These are phyloP conservation scores for Agonopterix alstromeriana DNA, from an alignment of 2,888 invertebrate species.

Conservation along the genomic window DNA sequence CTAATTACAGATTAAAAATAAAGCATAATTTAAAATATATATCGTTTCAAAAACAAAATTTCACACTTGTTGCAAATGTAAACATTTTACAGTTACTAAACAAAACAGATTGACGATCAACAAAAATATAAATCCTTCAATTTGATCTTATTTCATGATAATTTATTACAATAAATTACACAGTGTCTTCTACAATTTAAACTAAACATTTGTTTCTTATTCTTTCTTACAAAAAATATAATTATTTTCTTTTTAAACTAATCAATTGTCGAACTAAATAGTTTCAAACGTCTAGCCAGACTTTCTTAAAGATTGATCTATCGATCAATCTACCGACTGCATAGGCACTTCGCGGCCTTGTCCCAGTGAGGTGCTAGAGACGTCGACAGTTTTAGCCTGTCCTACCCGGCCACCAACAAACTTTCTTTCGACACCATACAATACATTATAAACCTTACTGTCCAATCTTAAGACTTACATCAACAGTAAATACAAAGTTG, in stretches of 20 bases:
- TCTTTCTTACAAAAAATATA: background rate
- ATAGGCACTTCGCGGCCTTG: conserved; percentile 68
- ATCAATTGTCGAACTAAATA: background rate
- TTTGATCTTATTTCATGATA: too few relatives aligned
- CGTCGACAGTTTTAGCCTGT: conserved; percentile 60
- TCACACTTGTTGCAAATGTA: too few relatives aligned
- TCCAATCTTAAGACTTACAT: conserved; percentile 27
- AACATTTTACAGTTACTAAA: too few relatives aligned
- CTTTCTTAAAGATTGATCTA: conserved; percentile 57
- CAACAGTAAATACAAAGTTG: conserved; percentile 26
- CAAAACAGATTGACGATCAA: too few relatives aligned
- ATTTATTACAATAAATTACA: too few relatives aligned
- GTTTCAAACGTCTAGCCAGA: conserved; percentile 3
- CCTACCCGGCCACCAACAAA: conserved; percentile 53
- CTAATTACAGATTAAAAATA: too few relatives aligned
- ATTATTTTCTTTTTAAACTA: background rate
- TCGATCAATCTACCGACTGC: conserved; percentile 64
- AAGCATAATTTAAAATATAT: too few relatives aligned
- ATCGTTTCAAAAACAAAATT: too few relatives aligned
- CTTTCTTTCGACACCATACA: conserved; percentile 45
- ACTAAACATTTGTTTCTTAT: background rate
- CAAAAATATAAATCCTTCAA: too few relatives aligned
- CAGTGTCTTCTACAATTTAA: too few relatives aligned
- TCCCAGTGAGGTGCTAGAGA: conserved; percentile 67
- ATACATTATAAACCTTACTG: conserved; percentile 45